Evolutionary conservation across 2,888 invertebrate genomes (phyloP).

Genomic region (Craniophora ligustri): DNA sequence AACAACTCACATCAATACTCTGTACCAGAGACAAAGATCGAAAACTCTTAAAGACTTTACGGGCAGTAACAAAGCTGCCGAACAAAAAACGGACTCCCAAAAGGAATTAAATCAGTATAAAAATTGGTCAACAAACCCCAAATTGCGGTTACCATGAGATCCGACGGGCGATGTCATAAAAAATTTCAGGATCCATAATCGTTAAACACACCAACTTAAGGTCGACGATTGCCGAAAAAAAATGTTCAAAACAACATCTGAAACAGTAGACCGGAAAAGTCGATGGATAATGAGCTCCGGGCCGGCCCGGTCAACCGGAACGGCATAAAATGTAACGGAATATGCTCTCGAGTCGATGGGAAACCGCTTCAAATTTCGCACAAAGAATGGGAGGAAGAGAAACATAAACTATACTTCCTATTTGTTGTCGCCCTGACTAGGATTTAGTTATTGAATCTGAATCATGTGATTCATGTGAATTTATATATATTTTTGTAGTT

Average conservation of each 20-base stretch:
- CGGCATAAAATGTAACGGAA: conserved; percentile 59
- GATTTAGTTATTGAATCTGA: conserved; percentile 27
- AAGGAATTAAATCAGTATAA: conserved; percentile 47
- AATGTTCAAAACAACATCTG: conserved; percentile 54
- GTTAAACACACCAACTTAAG: conserved; percentile 47
- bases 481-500: too few species aligned
- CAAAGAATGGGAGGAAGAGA: conserved; percentile 32
- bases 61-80: conserved; percentile 37
- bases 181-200: conserved; percentile 43
- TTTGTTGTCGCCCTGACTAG: conserved; percentile 19
- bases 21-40: conserved; percentile 22
- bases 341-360: conserved; percentile 50
- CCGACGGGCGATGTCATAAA: conserved; percentile 42
- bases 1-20: conserved; percentile 31
- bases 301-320: conserved; percentile 56
- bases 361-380: conserved; percentile 43
- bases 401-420: conserved; percentile 34
- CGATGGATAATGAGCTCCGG: conserved; percentile 61
- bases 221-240: conserved; percentile 50
- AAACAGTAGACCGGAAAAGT: conserved; percentile 56
- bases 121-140: conserved; percentile 41
- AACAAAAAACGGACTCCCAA: conserved; percentile 27
- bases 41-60: conserved; percentile 44
- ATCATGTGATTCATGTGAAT: too few species aligned
- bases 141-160: conserved; percentile 31